phyloP scores from a whole-genome alignment of 2,888 invertebrate genomes.

The Tiliacea citrago region DNA sequence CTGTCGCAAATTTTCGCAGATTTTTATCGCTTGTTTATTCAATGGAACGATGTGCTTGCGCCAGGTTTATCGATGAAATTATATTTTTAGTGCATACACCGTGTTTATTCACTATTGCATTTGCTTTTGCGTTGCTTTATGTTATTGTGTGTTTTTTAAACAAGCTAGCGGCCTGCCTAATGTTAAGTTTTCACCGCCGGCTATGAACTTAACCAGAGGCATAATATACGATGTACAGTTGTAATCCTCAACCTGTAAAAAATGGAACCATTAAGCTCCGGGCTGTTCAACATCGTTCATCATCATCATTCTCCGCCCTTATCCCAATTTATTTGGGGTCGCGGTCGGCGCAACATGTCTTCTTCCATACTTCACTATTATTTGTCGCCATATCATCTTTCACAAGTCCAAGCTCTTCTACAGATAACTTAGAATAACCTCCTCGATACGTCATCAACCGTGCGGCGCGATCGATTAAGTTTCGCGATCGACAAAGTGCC shows the following conservation, averaged over 20 bases:
- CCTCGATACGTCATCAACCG: constrained; percentile 25
- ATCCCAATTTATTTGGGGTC: not conserved
- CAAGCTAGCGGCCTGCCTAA: not conserved
- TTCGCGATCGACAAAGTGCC: constrained; percentile 27
- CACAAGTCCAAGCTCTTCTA: not conserved
- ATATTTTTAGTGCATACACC: constrained; percentile 19
- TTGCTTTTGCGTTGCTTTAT: not conserved
- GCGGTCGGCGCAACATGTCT: not conserved
- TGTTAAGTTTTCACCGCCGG: not conserved
- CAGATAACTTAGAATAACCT: not conserved
- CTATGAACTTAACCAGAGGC: not conserved
- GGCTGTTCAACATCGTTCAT: not conserved
- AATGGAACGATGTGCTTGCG: constrained; percentile 42
- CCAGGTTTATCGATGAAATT: constrained; percentile 15
- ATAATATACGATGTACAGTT: not conserved
- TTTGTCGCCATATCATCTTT: not conserved
- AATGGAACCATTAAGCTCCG: too few species aligned
- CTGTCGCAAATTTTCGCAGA: constrained; percentile 45
- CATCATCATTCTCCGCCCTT: too few species aligned
- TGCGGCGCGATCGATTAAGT: constrained; percentile 24
- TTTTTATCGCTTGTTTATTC: constrained; percentile 59
- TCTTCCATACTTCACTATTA: not conserved
- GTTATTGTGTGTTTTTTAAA: not conserved
- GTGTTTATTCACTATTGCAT: constrained; percentile 12
- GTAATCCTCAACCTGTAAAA: not conserved